Evolutionary conservation across 2,797 vertebrate genomes (phyloP), one percentile per base, ranked within the genome.

Genomic region (Sylvia borin): DNA sequence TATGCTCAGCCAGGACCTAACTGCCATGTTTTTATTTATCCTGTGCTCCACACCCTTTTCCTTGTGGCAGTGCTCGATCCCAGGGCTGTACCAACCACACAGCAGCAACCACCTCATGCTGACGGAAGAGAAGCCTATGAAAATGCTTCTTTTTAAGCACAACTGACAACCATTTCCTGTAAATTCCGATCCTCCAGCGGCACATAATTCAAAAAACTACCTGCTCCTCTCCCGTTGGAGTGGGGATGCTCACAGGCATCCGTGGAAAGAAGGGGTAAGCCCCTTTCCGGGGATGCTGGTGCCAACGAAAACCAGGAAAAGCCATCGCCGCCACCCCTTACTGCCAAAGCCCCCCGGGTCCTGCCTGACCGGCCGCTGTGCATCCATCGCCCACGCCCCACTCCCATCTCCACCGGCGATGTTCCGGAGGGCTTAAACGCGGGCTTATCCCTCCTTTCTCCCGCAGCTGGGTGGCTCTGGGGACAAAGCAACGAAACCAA

Each of bases 1-100:
- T 57, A 50, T 18, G 82, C 53, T 83, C 76, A 29, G 83, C 29
- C 12, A 6, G 57, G 53, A 47, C 73, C 38, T 2, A 38, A 61
- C 85, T 93, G 92, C 86, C 92, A 88, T 72, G 50, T 88, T 84
- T 77, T 19, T 42, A 74, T 80, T 57, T 80, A 50, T 16, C 72
- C 90, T 8, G 9, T 1, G 40, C 78, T 80, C 93, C 11, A 21
- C 67, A 34, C 40, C 71, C 82, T 1, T 18, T 54, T 89, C 74
- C 89, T 53, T 65, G 45, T 38, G 77, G 50, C 87, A 42, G 20
- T 5, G 62, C 54, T 43, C 34, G 42, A 40, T 26, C 42, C 29
- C 54, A 24, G 75, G 48, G 65, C 79, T 42, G 6, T 3, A 17
- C 79, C 82, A 34, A 67, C 64, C 72, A 5, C 6, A 8, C 26